Base-by-base conservation (phyloP, 2,113 vertebrate species). In the Gymnogyps californianus region DNA sequence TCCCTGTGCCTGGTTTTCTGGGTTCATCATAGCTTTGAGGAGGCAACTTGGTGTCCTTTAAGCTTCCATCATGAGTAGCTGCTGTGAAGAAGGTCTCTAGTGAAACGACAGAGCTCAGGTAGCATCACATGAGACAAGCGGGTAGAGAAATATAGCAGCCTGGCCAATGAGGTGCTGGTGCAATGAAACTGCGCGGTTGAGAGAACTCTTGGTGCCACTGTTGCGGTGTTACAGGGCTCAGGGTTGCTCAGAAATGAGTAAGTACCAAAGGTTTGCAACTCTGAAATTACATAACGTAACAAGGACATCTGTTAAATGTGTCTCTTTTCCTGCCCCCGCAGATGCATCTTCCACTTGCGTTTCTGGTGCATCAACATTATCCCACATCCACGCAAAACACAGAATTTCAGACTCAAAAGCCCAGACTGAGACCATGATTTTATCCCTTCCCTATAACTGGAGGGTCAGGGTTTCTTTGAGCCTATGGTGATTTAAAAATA, bases 161-260 rank as follows among this genome's bases (percentile, higher is more conserved):
- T 54, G 81, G 28, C 54, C 2, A 3, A 6, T 51, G 0, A 22
- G 66, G 28, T 76, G 61, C 75, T 66, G 59, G 7, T 54, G 71
- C 57, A 51, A 29, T 1, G 13, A 10, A 51, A 20, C 55, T 52
- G 55, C 0, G 0, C 70, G 52, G n/a, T 4, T 38, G 79, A 36
- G 78, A 86, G 44, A 47, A 55, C 71, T 90, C 54, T 34, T 47
- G 75, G 75, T 83, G 94, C 58, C 36, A 16, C 72, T 81, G 46
- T 8, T 87, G 80, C 11, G 9, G 18, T 55, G 59, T 40, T 22
- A 74, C 31, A 51, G 65, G 7, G 58, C 74, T 69, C 87, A 47
- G 87, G 49, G 44, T 8, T 64, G 32, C 57, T 90, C 91, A 79
- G 83, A 18, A 80, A 69, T 47, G 17, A 66, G 31, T 24, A 44